These are phyloP conservation scores for Rhagonycha fulva DNA, from an alignment of 2,888 invertebrate species.

Conservation along the genomic window DNA sequence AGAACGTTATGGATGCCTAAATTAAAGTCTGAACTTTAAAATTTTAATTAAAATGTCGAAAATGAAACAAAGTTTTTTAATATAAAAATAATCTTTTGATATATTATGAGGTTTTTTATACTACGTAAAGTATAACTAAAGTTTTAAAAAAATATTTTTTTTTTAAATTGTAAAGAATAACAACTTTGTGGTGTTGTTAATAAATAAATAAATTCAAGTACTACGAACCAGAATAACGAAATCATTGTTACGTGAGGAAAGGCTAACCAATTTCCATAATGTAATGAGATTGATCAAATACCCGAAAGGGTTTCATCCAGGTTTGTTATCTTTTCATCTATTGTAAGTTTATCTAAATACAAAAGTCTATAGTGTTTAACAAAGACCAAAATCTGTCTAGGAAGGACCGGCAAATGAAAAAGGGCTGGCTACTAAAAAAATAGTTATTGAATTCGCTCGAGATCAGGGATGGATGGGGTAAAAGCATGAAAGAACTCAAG, in stretches of 20 bases:
- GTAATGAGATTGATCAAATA: conserved; percentile 49
- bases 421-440: conserved; percentile 34
- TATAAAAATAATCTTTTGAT: not conserved
- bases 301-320: conserved; percentile 44
- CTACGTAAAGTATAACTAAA: not conserved
- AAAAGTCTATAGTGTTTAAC: conserved; percentile 40
- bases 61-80: not conserved
- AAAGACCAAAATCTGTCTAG: conserved; percentile 23
- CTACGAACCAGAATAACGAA: not conserved
- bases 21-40: not conserved
- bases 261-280: conserved; percentile 48
- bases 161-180: not conserved
- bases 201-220: not conserved
- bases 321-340: conserved; percentile 43
- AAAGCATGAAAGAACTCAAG: conserved; percentile 20
- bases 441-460: conserved; percentile 35
- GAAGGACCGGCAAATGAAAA: conserved; percentile 31
- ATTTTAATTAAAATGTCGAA: not conserved
- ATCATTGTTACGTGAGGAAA: conserved; percentile 22
- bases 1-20: not conserved
- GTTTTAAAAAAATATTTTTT: not conserved
- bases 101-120: not conserved
- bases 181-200: not conserved
- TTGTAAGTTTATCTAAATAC: conserved; percentile 40
- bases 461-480: conserved; percentile 34